phyloP scores from a whole-genome alignment of 1,140 invertebrate species.

The Drosophila varians region DNA sequence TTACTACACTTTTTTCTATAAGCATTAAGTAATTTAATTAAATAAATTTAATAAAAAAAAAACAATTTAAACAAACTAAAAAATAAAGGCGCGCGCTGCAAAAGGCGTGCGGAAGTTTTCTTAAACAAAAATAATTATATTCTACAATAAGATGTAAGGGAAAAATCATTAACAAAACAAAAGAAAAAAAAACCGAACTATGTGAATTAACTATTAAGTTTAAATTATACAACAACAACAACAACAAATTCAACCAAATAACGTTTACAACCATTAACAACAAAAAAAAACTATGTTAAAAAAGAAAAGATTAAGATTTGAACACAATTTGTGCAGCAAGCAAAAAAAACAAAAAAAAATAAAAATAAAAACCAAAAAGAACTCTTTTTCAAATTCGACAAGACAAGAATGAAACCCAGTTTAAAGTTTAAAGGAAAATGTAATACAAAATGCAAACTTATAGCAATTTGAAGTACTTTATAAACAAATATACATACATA shows the following conservation, averaged over 20 bases:
- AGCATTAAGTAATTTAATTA: conserved; percentile 70
- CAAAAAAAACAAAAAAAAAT: conserved; percentile 16
- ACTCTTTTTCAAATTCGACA: conserved; percentile 41
- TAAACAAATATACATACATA: conserved; percentile 66
- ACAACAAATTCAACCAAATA: conserved; percentile 28
- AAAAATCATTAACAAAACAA: conserved; percentile 40
- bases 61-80: conserved; percentile 30
- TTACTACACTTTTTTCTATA: conserved; percentile 64
- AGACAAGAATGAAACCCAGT: conserved; percentile 42
- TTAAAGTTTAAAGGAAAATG: conserved; percentile 58
- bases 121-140: conserved; percentile 71
- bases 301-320: conserved; percentile 9
- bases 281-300: conserved; percentile 39
- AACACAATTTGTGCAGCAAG: conserved; percentile 32
- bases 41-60: conserved; percentile 70
- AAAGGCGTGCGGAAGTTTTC: conserved; percentile 54
- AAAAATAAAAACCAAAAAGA: conserved; percentile 7
- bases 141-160: conserved; percentile 51
- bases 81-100: conserved; percentile 11
- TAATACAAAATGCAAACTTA: conserved; percentile 80
- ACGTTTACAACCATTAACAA: conserved; percentile 45
- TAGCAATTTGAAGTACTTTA: conserved; percentile 80
- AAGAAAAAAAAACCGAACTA: conserved; percentile 47
- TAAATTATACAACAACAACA: conserved; percentile 54
- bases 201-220: conserved; percentile 78